Evolutionary conservation across 2,113 vertebrate species (phyloP).

Genomic region (Otus sunia): DNA sequence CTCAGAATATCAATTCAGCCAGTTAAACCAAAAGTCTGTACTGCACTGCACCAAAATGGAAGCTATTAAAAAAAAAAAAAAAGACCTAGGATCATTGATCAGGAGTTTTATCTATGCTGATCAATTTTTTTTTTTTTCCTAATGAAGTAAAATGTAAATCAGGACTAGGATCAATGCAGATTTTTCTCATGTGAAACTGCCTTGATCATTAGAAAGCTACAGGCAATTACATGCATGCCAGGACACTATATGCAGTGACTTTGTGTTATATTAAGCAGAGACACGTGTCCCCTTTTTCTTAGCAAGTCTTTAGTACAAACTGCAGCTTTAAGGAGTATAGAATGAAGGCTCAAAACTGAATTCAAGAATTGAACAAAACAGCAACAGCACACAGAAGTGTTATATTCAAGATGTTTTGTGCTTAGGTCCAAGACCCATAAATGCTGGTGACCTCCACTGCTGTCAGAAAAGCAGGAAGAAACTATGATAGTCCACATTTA

Average conservation of each 20-base stretch:
- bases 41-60: constrained; percentile 97
- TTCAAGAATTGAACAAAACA: not conserved
- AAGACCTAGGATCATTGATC: constrained; percentile 46
- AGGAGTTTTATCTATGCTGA: constrained; percentile 38
- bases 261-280: constrained; percentile 40
- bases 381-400: not conserved
- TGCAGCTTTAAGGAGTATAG: not conserved
- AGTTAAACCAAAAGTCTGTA: constrained; percentile 87
- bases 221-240: constrained; percentile 27
- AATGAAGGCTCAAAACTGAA: not conserved
- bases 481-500: not conserved
- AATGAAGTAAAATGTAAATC: constrained; percentile 39
- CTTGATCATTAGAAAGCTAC: constrained; percentile 36
- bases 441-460: not conserved
- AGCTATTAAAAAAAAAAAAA: constrained; percentile 43
- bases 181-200: constrained; percentile 22
- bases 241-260: constrained; percentile 39
- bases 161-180: not conserved
- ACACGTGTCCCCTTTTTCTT: constrained; percentile 8
- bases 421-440: not conserved
- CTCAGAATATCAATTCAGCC: constrained; percentile 94
- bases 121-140: constrained; percentile 1
- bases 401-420: not conserved
- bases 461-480: not conserved
- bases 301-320: not conserved